Evolutionary conservation across 2,888 invertebrate genomes (phyloP), one percentile per base, ranked within the genome.

Genomic region (Cataglyphis altisquamis): DNA sequence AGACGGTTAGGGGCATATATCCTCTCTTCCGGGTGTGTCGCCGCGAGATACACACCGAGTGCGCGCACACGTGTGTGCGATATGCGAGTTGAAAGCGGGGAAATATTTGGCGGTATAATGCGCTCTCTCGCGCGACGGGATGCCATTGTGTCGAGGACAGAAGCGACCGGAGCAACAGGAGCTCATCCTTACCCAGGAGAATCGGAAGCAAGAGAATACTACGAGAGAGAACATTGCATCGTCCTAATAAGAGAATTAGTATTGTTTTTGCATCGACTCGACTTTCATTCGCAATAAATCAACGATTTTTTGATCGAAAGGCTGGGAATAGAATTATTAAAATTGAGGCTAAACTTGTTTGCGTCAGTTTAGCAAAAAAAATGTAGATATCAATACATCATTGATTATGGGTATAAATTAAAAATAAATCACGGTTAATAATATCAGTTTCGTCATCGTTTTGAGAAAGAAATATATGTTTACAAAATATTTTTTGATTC

Each of bases 1-100:
- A 93, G 93, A 94, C 93, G 93, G 93, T 94, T 93, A 91, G 91
- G 91, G 91, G 91, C 90, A 92, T 91, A 92, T 91, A 80, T 80
- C 57, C 60, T 72, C 92, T 93, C 93, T 94, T 93, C 91, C 91
- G 91, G 91, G 88, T 83, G 82, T 83, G 21, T 62, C 45, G 85
- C 67, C 18, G 73, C 82, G 84, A 87, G 86, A 89, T 83, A 89
- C 80, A 48, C 60, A 60, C 77, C 57, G 78, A 78, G 78, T 57
- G 63, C 52, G 62, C 25, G 67, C 8, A 70, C 73, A 64, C 70
- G 74, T 73, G 73, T 73, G 29, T 85, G 52, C 62, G 68, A 80
- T 75, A 32, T 84, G 62, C 62, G 68, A 80, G 75, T 66, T 78
- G 64, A 52, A 73, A 86, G 84, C 77, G 84, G 85, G 85, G 90